phyloP scores from a whole-genome alignment of 2,113 vertebrate species.

The Bos javanicus region DNA sequence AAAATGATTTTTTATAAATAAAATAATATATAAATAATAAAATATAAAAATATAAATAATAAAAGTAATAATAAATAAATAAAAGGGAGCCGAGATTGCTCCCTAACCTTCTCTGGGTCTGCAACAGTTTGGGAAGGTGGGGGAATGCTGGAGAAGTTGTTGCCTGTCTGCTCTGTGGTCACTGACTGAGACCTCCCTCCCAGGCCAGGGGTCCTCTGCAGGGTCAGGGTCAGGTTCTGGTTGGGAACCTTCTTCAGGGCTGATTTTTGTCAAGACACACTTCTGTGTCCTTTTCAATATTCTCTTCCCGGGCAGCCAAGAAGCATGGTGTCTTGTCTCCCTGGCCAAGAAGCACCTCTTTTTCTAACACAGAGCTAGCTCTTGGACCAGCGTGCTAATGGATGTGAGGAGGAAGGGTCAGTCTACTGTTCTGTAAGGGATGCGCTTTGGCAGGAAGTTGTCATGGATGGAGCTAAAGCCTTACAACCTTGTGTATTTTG shows the following conservation, averaged over 20 bases:
- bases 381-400: background rate
- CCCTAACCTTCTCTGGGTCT: background rate
- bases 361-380: background rate
- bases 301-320: background rate
- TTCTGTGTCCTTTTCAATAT: background rate
- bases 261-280: background rate
- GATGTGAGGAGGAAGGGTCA: background rate
- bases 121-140: background rate
- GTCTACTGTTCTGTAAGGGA: background rate
- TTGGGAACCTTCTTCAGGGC: background rate
- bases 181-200: background rate
- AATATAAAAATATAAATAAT: background rate
- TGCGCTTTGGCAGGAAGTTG: background rate
- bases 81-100: background rate
- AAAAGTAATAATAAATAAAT: background rate
- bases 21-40: background rate
- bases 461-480: background rate
- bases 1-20: background rate
- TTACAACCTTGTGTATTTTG: background rate
- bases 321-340: background rate
- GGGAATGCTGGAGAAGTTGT: fast-evolving
- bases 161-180: background rate
- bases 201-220: background rate
- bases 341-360: background rate
- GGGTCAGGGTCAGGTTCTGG: background rate